Evolutionary conservation across 2,888 invertebrate genomes (phyloP).

Genomic region (Thereva nobilitata): DNA sequence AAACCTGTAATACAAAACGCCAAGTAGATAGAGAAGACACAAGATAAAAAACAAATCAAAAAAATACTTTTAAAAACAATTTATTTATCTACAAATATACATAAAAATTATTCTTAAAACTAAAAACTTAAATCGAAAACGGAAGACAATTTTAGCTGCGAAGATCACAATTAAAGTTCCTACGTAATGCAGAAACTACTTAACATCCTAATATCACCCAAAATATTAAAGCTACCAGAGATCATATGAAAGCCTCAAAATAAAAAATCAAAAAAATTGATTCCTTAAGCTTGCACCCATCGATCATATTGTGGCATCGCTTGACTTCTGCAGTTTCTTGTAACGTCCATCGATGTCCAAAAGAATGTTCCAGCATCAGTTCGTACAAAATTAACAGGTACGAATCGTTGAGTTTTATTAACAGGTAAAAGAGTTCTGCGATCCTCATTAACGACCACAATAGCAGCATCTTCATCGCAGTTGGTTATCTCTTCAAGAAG

Average conservation of each 20-base stretch:
- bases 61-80: too few species aligned
- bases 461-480: slow-evolving; percentile 4
- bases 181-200: not conserved
- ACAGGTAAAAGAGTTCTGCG: not conserved
- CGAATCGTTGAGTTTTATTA: not conserved
- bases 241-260: slow-evolving; percentile 19
- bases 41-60: too few species aligned
- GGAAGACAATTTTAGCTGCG: slow-evolving; percentile 9
- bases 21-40: too few species aligned
- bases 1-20: too few species aligned
- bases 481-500: slow-evolving; percentile 5
- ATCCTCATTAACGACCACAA: slow-evolving; percentile 6
- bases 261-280: too few species aligned
- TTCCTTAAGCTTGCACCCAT: slow-evolving; percentile 12
- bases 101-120: not conserved
- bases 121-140: not conserved
- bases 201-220: slow-evolving; percentile 17
- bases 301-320: slow-evolving; percentile 6
- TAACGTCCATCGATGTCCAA: slow-evolving; percentile 6
- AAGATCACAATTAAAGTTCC: slow-evolving; percentile 8
- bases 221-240: slow-evolving; percentile 20
- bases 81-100: not conserved
- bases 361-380: slow-evolving; percentile 27
- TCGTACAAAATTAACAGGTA: slow-evolving; percentile 24
- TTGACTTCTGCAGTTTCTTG: not conserved